These are phyloP conservation scores for Lasioglossum pauxillum DNA, from an alignment of 2,888 invertebrate species.

Conservation along the genomic window DNA sequence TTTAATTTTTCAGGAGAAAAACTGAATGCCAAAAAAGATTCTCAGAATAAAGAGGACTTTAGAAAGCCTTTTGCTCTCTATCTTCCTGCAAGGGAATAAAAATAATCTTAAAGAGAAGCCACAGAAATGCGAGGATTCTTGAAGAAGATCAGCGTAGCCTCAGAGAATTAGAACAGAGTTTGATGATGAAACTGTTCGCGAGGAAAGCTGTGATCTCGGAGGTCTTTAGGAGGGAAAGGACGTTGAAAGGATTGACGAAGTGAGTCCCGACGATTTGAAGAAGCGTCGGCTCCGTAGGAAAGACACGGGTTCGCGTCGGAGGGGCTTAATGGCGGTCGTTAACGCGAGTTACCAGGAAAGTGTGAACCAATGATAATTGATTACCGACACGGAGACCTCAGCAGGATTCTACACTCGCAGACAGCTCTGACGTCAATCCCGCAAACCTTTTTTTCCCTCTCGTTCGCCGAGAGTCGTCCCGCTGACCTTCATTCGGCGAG, in stretches of 20 bases:
- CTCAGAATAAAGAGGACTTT: too few species aligned
- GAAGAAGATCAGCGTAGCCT: neutral
- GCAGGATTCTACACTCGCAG: neutral
- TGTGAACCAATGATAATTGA: slow-evolving; percentile 49
- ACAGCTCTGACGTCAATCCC: slow-evolving; percentile 41
- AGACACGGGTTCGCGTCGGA: slow-evolving; percentile 3
- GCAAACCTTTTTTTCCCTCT: slow-evolving; percentile 15
- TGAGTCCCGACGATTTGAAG: neutral
- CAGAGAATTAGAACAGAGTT: neutral
- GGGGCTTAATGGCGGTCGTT: slow-evolving; percentile 16
- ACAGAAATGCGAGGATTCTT: neutral
- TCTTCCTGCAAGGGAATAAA: neutral
- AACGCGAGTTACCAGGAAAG: slow-evolving; percentile 39
- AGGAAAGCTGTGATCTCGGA: neutral
- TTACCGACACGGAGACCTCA: slow-evolving; percentile 12
- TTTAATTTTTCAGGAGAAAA: too few species aligned
- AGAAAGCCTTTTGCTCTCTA: too few species aligned
- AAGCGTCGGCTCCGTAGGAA: neutral
- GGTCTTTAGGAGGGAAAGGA: neutral
- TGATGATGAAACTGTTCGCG: neutral
- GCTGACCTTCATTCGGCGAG: slow-evolving; percentile 45
- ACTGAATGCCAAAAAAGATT: too few species aligned
- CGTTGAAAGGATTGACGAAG: neutral
- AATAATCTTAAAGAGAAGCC: neutral
- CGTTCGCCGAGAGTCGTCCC: slow-evolving; percentile 16